A percentile compares a stretch with the other conserved stretches of the same genome.
These are phyloP conservation scores for Pyrrhura leucotis DNA, from an alignment of 2,797 vertebrate genomes.

Conservation along the genomic window DNA sequence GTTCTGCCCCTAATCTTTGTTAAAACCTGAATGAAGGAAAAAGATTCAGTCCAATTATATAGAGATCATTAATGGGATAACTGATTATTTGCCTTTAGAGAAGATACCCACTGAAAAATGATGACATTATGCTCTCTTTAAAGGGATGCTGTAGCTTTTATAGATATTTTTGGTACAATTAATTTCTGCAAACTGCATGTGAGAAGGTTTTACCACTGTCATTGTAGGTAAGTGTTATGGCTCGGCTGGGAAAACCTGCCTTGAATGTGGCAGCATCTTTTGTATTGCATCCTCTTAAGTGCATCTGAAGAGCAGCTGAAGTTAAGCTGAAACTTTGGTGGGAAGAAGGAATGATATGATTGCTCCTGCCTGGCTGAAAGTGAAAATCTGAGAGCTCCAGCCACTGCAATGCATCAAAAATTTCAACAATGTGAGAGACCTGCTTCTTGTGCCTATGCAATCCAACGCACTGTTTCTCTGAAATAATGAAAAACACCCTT, in stretches of 20 bases:
- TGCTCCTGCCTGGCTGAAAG: slow-evolving; percentile 37
- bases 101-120: slow-evolving; percentile 47
- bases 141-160: background rate
- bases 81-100: slow-evolving; percentile 51
- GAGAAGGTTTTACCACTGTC: background rate
- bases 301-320: background rate
- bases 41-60: background rate
- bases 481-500: slow-evolving; percentile 29
- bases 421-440: slow-evolving; percentile 4
- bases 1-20: background rate
- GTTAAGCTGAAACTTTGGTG: slow-evolving; percentile 27
- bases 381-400: slow-evolving; percentile 25
- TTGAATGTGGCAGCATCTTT: background rate
- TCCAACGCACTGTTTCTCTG: background rate
- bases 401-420: slow-evolving; percentile 25
- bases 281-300: background rate
- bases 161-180: slow-evolving; percentile 25
- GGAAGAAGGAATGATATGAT: background rate
- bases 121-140: slow-evolving; percentile 22
- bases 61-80: slow-evolving; percentile 12
- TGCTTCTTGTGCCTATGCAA: slow-evolving; percentile 20
- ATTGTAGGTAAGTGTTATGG: background rate
- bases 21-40: background rate
- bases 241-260: slow-evolving; percentile 1
- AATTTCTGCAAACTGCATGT: background rate